A percentile compares a stretch with the other conserved stretches of the same genome.
Conservation (phyloP, 2,888 invertebrate species). For the Cantharis flavilabris region DNA sequence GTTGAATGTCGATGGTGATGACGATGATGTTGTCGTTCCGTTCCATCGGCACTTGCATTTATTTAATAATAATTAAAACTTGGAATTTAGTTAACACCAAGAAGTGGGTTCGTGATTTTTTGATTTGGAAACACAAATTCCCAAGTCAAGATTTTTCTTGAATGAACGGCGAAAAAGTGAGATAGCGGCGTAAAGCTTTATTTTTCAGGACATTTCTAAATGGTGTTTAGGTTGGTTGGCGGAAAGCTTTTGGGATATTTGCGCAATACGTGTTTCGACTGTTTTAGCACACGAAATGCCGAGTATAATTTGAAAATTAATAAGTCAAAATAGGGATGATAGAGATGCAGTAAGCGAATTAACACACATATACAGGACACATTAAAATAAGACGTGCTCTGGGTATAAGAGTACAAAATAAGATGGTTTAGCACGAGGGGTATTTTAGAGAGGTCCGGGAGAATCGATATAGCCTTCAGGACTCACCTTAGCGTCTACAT, state of each 20-base stretch:
- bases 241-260: background rate
- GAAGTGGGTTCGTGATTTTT: background rate
- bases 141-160: slow-evolving; percentile 19
- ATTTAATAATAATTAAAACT: background rate
- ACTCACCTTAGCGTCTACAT: slow-evolving; percentile 43
- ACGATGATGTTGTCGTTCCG: background rate
- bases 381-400: background rate
- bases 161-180: slow-evolving; percentile 15
- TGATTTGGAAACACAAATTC: slow-evolving; percentile 18
- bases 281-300: background rate
- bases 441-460: slow-evolving; percentile 26
- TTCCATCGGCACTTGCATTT: background rate
- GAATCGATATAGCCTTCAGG: slow-evolving; percentile 35
- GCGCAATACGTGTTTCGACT: background rate
- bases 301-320: background rate
- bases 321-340: background rate
- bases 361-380: background rate
- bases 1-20: background rate
- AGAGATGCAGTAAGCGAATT: slow-evolving; percentile 11
- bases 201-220: background rate
- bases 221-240: background rate
- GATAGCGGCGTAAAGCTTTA: background rate
- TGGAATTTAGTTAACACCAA: background rate
- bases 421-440: slow-evolving; percentile 22
- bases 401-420: slow-evolving; percentile 19